Conservation (phyloP, 2,888 invertebrate genomes). For the Eilema depressum region DNA sequence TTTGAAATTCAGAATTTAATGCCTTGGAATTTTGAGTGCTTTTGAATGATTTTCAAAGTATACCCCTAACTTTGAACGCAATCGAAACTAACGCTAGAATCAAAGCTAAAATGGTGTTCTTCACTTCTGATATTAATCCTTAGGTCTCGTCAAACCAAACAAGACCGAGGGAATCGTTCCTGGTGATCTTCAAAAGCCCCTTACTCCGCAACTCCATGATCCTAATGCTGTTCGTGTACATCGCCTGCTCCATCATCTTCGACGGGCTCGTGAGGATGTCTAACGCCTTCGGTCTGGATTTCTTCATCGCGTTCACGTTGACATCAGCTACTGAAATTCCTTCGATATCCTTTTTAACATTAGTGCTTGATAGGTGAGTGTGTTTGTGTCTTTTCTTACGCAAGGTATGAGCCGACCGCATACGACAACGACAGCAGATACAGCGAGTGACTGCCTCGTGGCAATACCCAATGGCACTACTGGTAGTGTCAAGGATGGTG, state of each 20-base stretch:
- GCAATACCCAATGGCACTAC: too few species aligned
- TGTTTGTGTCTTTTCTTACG: not conserved
- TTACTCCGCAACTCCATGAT: constrained; percentile 69
- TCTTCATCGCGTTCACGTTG: constrained; percentile 80
- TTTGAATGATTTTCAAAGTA: too few species aligned
- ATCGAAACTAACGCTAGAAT: too few species aligned
- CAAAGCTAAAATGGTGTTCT: too few species aligned
- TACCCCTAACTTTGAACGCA: too few species aligned
- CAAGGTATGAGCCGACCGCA: too few species aligned
- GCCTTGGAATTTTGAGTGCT: too few species aligned
- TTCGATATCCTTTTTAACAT: constrained; percentile 73
- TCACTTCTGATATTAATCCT: not conserved
- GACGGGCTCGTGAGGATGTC: constrained; percentile 82
- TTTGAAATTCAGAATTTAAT: too few species aligned
- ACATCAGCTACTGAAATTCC: constrained; percentile 82
- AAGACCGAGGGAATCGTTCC: constrained; percentile 59
- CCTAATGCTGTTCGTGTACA: constrained; percentile 72
- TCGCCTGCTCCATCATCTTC: constrained; percentile 77
- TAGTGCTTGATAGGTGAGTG: constrained; percentile 73
- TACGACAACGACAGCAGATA: too few species aligned
- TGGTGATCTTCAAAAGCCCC: constrained; percentile 64
- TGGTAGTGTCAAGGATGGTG: too few species aligned
- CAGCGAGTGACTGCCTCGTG: too few species aligned
- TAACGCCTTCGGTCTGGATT: constrained; percentile 77
- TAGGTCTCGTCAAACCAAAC: constrained; percentile 73